Evolutionary conservation across 2,888 invertebrate genomes (phyloP), one percentile per base, ranked within the genome.

Genomic region (Trachelus tabidus): DNA sequence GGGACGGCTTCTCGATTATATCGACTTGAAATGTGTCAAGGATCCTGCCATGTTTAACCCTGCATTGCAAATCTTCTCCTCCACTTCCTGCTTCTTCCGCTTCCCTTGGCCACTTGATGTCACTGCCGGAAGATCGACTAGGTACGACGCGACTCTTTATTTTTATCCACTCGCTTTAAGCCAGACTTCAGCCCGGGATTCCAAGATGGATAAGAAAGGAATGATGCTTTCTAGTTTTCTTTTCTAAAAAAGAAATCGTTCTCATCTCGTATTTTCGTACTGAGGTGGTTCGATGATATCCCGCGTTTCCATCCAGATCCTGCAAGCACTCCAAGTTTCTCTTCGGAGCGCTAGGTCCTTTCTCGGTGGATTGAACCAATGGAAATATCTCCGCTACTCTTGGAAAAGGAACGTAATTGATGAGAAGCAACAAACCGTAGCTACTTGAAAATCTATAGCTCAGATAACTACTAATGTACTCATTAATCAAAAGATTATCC

Each of bases 401-500:
- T 56, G 23, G 56, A 56, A n/a, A 68, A 74, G 37, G 56, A 73
- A 71, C 37, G 76, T 75, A 78, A 80, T 76, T 76, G 74, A 78
- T 78, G 76, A 76, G 71, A 69, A 77, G 69, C 71, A 34, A 69
- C 71, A 37, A 78, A 71, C 73, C 76, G 69, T 73, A 71, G 68
- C 73, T 79, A 73, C 73, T 73, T 68, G 73, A 78, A 37, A 74
- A 73, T 73, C 37, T 71, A 75, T 75, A n/a, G 75, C 75, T 69
- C 30, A 73, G 76, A 76, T 75, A 78, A 76, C 73, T 35, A 77
- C 77, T 80, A 80, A 78, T 79, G 79, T 77, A 76, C 71, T 76
- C 79, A 81, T 82, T 81, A 81, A 82, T 83, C 82, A 82, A 78
- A 80, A 76, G 80, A 75, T 81, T 81, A 81, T 79, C 78, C 79